These are phyloP conservation scores for Cheiracanthium punctorium DNA, from an alignment of 2,888 invertebrate genomes.

Conservation along the genomic window DNA sequence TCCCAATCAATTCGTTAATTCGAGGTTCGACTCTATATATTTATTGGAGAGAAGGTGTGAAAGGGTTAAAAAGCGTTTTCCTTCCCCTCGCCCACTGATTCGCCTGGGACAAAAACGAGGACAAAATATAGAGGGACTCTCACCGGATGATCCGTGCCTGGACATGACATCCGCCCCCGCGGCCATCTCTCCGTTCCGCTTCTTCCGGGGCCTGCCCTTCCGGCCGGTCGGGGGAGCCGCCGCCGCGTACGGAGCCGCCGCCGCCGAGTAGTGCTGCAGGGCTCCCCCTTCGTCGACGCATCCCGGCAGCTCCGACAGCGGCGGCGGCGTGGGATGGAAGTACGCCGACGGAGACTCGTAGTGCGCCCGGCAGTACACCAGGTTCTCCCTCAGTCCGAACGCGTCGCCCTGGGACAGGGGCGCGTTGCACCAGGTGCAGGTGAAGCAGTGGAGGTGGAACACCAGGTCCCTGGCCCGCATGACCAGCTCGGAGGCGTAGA, in stretches of 20 bases:
- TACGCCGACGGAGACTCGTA: constrained; percentile 79
- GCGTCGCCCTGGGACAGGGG: constrained; percentile 93
- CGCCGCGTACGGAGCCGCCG: constrained; percentile 10
- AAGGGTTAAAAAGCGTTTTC: no score
- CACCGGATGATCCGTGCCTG: constrained; percentile 37
- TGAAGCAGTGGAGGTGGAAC: constrained; percentile 96
- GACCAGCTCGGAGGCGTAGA: constrained; percentile 92
- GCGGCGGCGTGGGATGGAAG: background rate
- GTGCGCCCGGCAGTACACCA: constrained; percentile 83
- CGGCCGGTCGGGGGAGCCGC: constrained; percentile 25
- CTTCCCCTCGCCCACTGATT: no score
- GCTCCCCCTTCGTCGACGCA: background rate
- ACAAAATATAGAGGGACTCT: background rate
- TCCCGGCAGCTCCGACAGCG: background rate
- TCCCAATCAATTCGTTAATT: no score
- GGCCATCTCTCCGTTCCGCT: constrained; percentile 64
- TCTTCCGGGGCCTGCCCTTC: constrained; percentile 72
- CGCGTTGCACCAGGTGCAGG: constrained; percentile 90
- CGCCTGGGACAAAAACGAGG: no score
- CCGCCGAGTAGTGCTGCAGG: background rate
- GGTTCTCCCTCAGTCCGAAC: constrained; percentile 89
- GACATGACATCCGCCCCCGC: constrained; percentile 5
- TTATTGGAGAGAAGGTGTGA: no score
- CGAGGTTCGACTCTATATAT: no score
- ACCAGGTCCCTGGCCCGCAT: constrained; percentile 95